These are phyloP conservation scores for Eupsittula cactorum DNA, from an alignment of 2,113 vertebrate species.

Conservation along the genomic window DNA sequence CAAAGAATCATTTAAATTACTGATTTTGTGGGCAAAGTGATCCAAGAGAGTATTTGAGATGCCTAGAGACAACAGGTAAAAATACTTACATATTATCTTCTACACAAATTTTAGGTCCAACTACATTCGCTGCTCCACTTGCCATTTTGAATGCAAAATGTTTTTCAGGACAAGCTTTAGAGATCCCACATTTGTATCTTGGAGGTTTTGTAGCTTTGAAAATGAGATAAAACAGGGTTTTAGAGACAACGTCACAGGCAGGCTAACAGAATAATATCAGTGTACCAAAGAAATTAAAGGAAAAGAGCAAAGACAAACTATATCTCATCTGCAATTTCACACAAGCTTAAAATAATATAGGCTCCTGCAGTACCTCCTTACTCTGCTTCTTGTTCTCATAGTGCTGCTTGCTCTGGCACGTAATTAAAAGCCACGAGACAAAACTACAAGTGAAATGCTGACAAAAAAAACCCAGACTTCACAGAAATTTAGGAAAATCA, in stretches of 20 bases:
- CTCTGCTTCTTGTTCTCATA: neutral
- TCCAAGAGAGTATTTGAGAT: neutral
- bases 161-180: slow-evolving; percentile 87
- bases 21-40: neutral
- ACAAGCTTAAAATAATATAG: neutral
- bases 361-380: neutral
- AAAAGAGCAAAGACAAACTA: neutral
- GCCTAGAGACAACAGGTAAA: neutral
- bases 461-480: neutral
- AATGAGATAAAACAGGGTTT: slow-evolving; percentile 1
- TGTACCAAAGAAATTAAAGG: neutral
- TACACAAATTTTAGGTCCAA: slow-evolving; percentile 93
- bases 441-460: neutral
- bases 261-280: neutral
- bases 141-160: slow-evolving; percentile 96
- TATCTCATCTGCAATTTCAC: neutral
- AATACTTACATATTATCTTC: slow-evolving; percentile 91
- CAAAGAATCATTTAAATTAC: neutral
- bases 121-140: slow-evolving; percentile 94
- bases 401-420: neutral
- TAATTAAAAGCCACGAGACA: neutral
- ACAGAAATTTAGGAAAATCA: neutral
- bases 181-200: slow-evolving; percentile 87
- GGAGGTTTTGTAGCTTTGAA: slow-evolving; percentile 79
- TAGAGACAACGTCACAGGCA: neutral